Evolutionary conservation across 2,888 invertebrate species (phyloP).

Genomic region (Anthrax anthrax): DNA sequence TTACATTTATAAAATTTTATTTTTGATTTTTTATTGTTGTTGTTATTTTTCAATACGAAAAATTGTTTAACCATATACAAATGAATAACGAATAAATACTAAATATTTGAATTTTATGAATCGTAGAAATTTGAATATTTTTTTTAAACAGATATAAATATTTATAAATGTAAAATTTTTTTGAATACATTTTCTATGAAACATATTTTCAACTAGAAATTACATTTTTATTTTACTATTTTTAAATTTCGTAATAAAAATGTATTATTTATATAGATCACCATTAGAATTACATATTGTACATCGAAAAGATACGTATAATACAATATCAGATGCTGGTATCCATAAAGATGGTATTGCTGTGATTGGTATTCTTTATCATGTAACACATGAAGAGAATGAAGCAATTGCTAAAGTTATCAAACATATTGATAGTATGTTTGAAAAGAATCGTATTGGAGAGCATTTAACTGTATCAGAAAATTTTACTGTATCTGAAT

Average conservation of each 20-base stretch:
- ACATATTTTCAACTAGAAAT: no score
- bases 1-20: no score
- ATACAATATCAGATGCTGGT: constrained; percentile 37
- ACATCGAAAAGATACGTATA: constrained; percentile 36
- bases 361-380: constrained; percentile 48
- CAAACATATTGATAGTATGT: constrained; percentile 8
- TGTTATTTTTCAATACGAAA: no score
- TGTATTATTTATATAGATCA: constrained; percentile 34
- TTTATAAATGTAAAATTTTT: no score
- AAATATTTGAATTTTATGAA: no score
- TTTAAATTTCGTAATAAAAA: not conserved
- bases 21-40: no score
- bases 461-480: not conserved
- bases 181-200: no score
- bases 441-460: not conserved
- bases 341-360: constrained; percentile 42
- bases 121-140: no score
- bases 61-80: no score
- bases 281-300: constrained; percentile 53
- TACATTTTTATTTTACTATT: no score
- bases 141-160: no score
- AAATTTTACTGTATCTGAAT: not conserved
- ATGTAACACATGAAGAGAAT: constrained; percentile 32
- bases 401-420: constrained; percentile 23
- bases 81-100: no score